A percentile compares a stretch with the other conserved stretches of the same genome.
These are phyloP conservation scores for Cantharis flavilabris DNA, from an alignment of 2,888 invertebrate species.

Conservation along the genomic window DNA sequence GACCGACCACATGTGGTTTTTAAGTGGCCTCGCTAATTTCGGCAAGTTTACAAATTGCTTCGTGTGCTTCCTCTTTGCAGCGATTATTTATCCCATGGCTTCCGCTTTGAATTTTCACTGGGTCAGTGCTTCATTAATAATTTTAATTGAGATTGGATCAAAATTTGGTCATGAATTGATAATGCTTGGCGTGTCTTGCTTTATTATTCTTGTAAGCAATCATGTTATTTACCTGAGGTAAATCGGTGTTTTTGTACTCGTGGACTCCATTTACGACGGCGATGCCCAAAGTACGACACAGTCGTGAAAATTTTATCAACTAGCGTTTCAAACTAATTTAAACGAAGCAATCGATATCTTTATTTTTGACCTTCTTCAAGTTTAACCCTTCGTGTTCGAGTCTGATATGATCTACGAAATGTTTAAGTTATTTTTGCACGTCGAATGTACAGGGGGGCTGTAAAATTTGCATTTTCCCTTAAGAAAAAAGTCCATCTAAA, in stretches of 20 bases:
- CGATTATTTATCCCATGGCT: background rate
- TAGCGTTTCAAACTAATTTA: background rate
- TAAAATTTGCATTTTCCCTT: background rate
- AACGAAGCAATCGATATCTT: background rate
- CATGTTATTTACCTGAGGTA: constrained; percentile 14
- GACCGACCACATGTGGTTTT: constrained; percentile 20
- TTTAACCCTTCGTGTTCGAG: background rate
- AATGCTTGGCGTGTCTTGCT: background rate
- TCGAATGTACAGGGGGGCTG: background rate
- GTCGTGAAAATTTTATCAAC: background rate
- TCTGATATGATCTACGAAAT: background rate
- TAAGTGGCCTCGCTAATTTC: background rate
- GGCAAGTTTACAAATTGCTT: background rate
- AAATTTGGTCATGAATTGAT: constrained; percentile 14
- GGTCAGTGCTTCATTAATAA: background rate
- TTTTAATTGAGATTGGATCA: constrained; percentile 11
- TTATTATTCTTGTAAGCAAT: constrained; percentile 10
- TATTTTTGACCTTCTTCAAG: background rate
- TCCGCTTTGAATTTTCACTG: background rate
- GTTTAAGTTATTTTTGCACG: background rate
- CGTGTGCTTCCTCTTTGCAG: background rate
- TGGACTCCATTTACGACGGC: constrained; percentile 9
- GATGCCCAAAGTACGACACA: background rate
- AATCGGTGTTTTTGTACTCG: constrained; percentile 15
- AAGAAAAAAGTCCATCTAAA: too few species aligned